Percentiles rank a stretch among this genome's conserved stretches.
phyloP scores from a whole-genome alignment of 2,888 invertebrate genomes.

The Drosophila macrospina region DNA sequence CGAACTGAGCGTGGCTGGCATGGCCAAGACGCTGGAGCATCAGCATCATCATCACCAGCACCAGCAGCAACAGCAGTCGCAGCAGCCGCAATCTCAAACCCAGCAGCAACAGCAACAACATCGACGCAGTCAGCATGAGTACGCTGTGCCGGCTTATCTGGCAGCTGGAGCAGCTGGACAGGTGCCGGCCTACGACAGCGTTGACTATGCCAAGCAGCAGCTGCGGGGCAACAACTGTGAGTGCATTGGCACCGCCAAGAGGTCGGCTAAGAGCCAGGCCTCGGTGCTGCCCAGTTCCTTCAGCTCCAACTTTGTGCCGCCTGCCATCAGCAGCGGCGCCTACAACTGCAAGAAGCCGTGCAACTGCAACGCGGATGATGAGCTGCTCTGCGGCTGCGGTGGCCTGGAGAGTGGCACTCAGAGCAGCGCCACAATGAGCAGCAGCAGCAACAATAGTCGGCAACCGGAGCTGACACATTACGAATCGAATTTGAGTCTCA shows the following conservation, averaged over 20 bases:
- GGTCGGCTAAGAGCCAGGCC: conserved; percentile 40
- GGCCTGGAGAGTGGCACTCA: conserved; percentile 75
- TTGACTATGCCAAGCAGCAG: conserved; percentile 80
- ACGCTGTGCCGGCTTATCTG: conserved; percentile 84
- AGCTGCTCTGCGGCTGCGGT: conserved; percentile 72
- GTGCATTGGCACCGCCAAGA: conserved; percentile 72
- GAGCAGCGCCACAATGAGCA: conserved; percentile 82
- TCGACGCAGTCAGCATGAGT: conserved; percentile 84
- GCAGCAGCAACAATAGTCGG: conserved; percentile 77
- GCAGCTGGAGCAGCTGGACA: conserved; percentile 50
- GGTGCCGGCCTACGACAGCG: conserved; percentile 78
- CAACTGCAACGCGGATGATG: conserved; percentile 76
- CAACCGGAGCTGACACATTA: conserved; percentile 81
- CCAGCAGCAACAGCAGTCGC: conserved; percentile 27
- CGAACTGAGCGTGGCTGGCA: conserved; percentile 57
- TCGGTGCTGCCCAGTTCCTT: conserved; percentile 78
- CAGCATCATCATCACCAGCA: conserved; percentile 73
- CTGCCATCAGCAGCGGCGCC: conserved; percentile 49
- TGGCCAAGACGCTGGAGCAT: conserved; percentile 81
- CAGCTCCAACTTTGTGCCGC: conserved; percentile 83
- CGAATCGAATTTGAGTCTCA: conserved; percentile 83
- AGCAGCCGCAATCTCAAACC: conserved; percentile 50
- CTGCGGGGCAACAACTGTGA: conserved; percentile 70
- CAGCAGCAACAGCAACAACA: conserved; percentile 52
- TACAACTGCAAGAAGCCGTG: conserved; percentile 83